Conservation (phyloP, 2,888 invertebrate genomes). For the Melinopterus prodromus region DNA sequence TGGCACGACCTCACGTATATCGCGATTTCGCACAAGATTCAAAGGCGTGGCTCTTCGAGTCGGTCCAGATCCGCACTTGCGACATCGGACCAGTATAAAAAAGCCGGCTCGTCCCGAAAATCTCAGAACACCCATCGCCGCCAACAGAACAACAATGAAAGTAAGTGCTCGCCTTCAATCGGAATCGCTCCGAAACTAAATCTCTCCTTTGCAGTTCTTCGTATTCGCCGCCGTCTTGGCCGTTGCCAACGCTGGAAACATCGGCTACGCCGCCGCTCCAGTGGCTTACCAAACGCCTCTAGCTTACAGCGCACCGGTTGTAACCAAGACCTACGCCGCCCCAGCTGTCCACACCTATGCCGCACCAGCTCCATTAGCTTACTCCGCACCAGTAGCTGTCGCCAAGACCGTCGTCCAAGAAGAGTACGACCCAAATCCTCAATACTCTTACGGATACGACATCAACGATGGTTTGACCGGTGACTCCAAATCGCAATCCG, state of each 20-base stretch:
- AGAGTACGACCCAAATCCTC: constrained; percentile 64
- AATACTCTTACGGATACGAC: constrained; percentile 66
- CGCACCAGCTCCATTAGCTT: constrained; percentile 36
- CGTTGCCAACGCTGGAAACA: constrained; percentile 45
- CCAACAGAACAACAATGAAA: constrained; percentile 24
- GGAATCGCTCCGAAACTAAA: neutral
- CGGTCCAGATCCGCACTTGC: constrained; percentile 27
- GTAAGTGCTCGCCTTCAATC: constrained; percentile 7
- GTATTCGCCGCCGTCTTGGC: constrained; percentile 48
- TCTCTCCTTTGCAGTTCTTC: constrained; percentile 45
- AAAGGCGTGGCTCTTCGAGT: constrained; percentile 6
- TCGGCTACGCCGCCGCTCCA: constrained; percentile 31
- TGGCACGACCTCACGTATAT: neutral
- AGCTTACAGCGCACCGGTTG: constrained; percentile 11
- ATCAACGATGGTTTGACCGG: constrained; percentile 65
- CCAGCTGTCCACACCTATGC: constrained; percentile 40
- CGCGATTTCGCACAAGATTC: neutral
- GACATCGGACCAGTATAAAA: constrained; percentile 20
- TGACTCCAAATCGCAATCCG: constrained; percentile 64
- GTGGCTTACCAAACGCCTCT: constrained; percentile 19
- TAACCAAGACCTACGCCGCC: constrained; percentile 41
- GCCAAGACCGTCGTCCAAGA: constrained; percentile 53
- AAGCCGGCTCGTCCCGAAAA: constrained; percentile 22
- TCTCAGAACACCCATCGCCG: constrained; percentile 30
- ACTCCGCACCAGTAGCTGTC: constrained; percentile 42